phyloP scores from a whole-genome alignment of 2,113 vertebrate species.

The Engraulis encrasicolus region DNA sequence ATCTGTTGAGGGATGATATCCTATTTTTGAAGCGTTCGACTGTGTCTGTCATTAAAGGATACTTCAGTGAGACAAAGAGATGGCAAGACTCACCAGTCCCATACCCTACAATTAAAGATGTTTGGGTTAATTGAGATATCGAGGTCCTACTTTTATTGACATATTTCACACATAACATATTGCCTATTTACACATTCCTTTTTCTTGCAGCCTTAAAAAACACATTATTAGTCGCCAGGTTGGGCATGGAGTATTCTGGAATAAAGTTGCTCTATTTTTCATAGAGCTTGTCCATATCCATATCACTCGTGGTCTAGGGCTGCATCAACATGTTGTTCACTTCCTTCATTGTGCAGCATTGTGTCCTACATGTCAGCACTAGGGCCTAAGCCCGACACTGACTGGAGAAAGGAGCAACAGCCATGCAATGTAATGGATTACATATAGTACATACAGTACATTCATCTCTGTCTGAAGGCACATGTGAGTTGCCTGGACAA shows the following conservation, averaged over 20 bases:
- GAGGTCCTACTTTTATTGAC: neutral
- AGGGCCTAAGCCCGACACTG: neutral
- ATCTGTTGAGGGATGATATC: neutral
- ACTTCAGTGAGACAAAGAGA: neutral
- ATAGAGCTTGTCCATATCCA: neutral
- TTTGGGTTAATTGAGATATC: neutral
- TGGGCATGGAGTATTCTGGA: neutral
- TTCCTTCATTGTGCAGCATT: too few relatives aligned
- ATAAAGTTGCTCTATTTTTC: neutral
- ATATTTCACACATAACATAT: neutral
- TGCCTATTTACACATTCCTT: neutral
- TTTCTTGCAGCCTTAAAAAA: neutral
- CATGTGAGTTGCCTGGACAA: slow-evolving; percentile 64
- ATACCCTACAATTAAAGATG: too few relatives aligned
- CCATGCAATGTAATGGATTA: slow-evolving; percentile 53
- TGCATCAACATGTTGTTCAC: too few relatives aligned
- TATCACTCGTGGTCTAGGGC: too few relatives aligned
- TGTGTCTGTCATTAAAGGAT: neutral
- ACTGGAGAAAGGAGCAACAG: neutral
- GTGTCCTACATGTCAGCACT: too few relatives aligned
- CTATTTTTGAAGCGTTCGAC: neutral
- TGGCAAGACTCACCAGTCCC: neutral
- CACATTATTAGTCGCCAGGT: neutral
- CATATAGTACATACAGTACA: slow-evolving; percentile 45
- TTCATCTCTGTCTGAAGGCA: slow-evolving; percentile 48